These are phyloP conservation scores for Macroteleia sp. DNA, from an alignment of 2,888 invertebrate species.

Conservation along the genomic window DNA sequence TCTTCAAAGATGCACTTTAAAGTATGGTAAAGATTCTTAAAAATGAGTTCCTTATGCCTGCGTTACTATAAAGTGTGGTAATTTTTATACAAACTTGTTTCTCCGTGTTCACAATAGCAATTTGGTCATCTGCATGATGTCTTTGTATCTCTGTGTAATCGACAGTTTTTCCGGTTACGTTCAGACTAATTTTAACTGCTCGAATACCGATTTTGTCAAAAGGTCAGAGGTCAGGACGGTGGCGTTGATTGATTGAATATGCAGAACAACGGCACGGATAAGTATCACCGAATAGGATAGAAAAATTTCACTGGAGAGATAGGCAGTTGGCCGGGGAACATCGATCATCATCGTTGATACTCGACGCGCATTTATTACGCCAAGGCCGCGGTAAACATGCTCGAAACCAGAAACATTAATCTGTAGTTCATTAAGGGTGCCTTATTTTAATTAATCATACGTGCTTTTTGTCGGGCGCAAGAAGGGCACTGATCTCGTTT, in stretches of 20 bases:
- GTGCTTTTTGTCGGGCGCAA: conserved; percentile 37
- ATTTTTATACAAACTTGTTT: too few relatives aligned
- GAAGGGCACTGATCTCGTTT: background rate
- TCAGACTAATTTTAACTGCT: conserved; percentile 19
- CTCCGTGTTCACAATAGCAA: too few relatives aligned
- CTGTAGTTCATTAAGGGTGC: conserved; percentile 74
- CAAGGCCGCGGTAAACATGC: conserved; percentile 69
- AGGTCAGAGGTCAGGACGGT: conserved; percentile 18
- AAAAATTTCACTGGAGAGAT: conserved; percentile 3
- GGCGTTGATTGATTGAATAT: conserved; percentile 29
- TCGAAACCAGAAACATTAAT: conserved; percentile 74
- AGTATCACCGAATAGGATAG: conserved; percentile 5
- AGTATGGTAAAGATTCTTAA: too few relatives aligned
- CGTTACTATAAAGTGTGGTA: too few relatives aligned
- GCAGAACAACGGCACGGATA: conserved; percentile 9
- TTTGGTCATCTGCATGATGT: too few relatives aligned
- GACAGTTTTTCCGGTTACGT: conserved; percentile 29
- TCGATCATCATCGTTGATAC: conserved; percentile 34
- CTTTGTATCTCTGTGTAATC: too few relatives aligned
- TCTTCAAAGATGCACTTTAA: too few relatives aligned
- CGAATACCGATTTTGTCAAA: conserved; percentile 20
- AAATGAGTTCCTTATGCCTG: too few relatives aligned
- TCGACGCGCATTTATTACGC: conserved; percentile 67
- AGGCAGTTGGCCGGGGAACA: conserved; percentile 18
- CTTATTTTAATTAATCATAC: conserved; percentile 77